Conservation (phyloP, 2,797 vertebrate species). For the Urocyon cinereoargenteus region DNA sequence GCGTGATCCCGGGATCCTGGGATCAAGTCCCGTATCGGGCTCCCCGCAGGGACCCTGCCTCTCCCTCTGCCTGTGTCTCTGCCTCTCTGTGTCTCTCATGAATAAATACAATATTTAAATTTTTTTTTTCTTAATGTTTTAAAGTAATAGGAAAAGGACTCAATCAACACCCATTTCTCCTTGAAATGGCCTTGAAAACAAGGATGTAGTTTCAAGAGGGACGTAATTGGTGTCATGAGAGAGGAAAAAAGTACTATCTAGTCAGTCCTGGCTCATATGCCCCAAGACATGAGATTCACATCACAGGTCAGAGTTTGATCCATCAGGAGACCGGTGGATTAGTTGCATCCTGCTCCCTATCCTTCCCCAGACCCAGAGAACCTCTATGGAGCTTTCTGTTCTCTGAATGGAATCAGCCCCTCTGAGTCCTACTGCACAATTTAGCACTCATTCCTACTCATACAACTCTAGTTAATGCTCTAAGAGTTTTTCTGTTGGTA, state of each 20-base stretch:
- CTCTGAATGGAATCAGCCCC: neutral
- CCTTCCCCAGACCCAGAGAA: neutral
- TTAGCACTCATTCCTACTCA: neutral
- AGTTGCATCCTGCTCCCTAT: neutral
- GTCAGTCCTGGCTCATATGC: neutral
- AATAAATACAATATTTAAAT: too few species aligned
- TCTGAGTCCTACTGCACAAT: neutral
- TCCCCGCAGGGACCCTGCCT: too few species aligned
- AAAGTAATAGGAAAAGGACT: neutral
- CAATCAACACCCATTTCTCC: neutral
- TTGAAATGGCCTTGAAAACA: neutral
- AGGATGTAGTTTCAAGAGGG: neutral
- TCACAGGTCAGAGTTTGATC: neutral
- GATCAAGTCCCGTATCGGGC: too few species aligned
- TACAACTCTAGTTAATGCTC: neutral
- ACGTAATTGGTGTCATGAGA: neutral
- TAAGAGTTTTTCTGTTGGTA: slow-evolving; percentile 43
- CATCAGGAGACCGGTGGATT: neutral
- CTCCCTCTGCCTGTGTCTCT: too few species aligned
- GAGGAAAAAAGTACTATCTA: neutral
- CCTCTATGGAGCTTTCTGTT: neutral
- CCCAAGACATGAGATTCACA: neutral
- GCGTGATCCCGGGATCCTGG: too few species aligned
- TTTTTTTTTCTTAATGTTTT: too few species aligned
- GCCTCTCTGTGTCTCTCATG: too few species aligned